Evolutionary conservation across 2,113 vertebrate species (phyloP).

Genomic region (Mastomys coucha): DNA sequence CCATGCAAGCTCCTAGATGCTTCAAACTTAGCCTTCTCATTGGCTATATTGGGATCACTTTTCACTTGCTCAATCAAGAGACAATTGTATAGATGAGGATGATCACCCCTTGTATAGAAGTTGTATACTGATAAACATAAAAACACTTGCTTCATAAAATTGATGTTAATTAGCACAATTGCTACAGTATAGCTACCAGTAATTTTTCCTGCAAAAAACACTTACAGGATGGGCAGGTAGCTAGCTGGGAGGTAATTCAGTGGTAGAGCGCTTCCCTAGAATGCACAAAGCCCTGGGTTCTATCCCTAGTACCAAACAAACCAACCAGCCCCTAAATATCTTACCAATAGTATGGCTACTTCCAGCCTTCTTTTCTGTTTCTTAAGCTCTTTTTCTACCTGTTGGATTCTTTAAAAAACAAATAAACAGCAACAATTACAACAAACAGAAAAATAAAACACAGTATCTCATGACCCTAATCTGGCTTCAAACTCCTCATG

Average conservation of each 20-base stretch:
- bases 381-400: background rate
- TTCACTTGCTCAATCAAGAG: constrained; percentile 34
- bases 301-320: background rate
- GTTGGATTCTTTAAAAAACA: background rate
- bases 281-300: background rate
- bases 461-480: background rate
- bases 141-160: constrained; percentile 51
- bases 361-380: background rate
- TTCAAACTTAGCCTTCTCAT: background rate
- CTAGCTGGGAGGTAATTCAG: background rate
- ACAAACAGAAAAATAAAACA: background rate
- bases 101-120: background rate
- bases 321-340: background rate
- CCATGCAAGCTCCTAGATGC: background rate
- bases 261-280: background rate
- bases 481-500: background rate
- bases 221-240: background rate
- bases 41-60: background rate
- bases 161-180: background rate
- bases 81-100: constrained; percentile 6
- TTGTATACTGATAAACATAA: constrained; percentile 17
- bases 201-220: background rate
- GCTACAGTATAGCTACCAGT: constrained; percentile 15
- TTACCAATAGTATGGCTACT: background rate
- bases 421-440: background rate